These are phyloP conservation scores for Prosopocoilus inquinatus DNA, from an alignment of 2,888 invertebrate genomes.

Conservation along the genomic window DNA sequence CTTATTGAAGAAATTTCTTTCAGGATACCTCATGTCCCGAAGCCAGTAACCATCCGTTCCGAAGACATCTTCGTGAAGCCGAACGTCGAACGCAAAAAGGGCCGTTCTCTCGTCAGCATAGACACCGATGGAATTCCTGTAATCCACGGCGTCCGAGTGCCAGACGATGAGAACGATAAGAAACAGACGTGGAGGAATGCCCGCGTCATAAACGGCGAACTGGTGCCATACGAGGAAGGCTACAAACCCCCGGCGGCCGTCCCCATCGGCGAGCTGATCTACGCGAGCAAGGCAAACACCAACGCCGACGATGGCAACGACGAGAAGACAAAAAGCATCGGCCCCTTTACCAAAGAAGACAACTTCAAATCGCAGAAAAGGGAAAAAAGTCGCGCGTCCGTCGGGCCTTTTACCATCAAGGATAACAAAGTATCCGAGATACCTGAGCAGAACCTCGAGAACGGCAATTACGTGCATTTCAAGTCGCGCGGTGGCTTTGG, in stretches of 20 bases:
- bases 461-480: constrained; percentile 33
- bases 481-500: constrained; percentile 49
- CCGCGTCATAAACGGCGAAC: constrained; percentile 79
- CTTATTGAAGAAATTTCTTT: constrained; percentile 25
- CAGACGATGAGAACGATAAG: constrained; percentile 79
- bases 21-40: constrained; percentile 57
- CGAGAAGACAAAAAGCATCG: constrained; percentile 15
- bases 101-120: constrained; percentile 63
- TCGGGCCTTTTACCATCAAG: constrained; percentile 61
- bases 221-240: constrained; percentile 72
- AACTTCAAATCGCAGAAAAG: constrained; percentile 54
- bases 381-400: constrained; percentile 45
- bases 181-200: constrained; percentile 83
- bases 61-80: constrained; percentile 57
- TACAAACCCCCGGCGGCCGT: constrained; percentile 64
- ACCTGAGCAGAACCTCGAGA: constrained; percentile 26
- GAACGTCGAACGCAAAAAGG: constrained; percentile 53
- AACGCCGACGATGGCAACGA: constrained; percentile 8
- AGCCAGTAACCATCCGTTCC: constrained; percentile 68
- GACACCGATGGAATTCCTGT: constrained; percentile 75
- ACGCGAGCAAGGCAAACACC: constrained; percentile 39
- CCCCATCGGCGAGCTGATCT: constrained; percentile 58
- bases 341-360: constrained; percentile 61
- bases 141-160: constrained; percentile 78
- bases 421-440: constrained; percentile 50